phyloP scores from a whole-genome alignment of 2,797 vertebrate genomes.

The Acomys russatus region DNA sequence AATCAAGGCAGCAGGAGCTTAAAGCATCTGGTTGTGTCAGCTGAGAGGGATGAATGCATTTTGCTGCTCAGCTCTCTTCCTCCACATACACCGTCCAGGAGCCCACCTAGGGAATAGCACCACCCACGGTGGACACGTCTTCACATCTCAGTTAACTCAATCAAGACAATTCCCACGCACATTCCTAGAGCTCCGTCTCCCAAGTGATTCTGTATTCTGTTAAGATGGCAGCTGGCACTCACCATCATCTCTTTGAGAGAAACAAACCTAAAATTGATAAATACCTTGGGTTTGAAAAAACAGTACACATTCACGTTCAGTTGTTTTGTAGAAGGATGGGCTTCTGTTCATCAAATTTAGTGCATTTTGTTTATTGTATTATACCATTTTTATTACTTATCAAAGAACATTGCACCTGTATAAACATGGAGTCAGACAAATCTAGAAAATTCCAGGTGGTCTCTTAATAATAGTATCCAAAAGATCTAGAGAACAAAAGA shows the following conservation, averaged over 20 bases:
- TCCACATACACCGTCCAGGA: neutral
- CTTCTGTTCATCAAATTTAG: constrained; percentile 23
- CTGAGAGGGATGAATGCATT: neutral
- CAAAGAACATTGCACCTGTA: neutral
- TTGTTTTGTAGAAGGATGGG: neutral
- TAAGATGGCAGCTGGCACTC: neutral
- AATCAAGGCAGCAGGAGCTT: too few species aligned
- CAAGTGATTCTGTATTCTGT: neutral
- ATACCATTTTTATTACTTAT: neutral
- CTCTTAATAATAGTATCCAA: neutral
- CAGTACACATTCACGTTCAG: neutral
- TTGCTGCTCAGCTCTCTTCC: neutral
- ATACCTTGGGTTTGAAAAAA: neutral
- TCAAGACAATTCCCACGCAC: neutral
- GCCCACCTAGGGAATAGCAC: neutral
- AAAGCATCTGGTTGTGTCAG: neutral
- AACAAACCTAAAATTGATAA: constrained; percentile 25
- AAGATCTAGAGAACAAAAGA: neutral
- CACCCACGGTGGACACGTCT: neutral
- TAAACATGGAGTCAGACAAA: neutral
- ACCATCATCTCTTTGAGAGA: neutral
- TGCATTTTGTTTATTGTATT: neutral
- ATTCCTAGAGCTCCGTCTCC: neutral
- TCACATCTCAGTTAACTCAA: neutral
- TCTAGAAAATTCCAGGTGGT: neutral